Evolutionary conservation across 2,888 invertebrate species (phyloP).

Genomic region (Drosophila rubida): DNA sequence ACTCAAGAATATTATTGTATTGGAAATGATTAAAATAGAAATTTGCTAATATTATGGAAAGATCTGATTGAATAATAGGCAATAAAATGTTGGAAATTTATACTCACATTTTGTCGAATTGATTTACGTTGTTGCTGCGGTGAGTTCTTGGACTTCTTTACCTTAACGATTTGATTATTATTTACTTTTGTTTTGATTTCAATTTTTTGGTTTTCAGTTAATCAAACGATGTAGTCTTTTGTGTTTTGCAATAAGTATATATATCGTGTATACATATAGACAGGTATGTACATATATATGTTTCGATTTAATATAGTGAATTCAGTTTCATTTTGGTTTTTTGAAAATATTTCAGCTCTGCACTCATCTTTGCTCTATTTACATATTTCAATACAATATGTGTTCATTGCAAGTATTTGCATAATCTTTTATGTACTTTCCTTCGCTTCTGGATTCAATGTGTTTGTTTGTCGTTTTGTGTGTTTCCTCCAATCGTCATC

Average conservation of each 20-base stretch:
- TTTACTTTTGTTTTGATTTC: conserved; percentile 5
- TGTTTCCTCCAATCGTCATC: not conserved
- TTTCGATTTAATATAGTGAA: not conserved
- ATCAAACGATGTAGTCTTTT: not conserved
- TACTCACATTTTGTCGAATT: conserved; percentile 42
- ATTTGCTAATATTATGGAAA: not conserved
- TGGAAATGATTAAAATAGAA: not conserved
- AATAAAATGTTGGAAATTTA: not conserved
- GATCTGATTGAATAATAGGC: too few relatives aligned
- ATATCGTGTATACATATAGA: too few relatives aligned
- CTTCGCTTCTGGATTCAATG: too few relatives aligned
- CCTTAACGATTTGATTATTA: conserved; percentile 7
- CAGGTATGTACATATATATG: too few relatives aligned
- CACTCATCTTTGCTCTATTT: not conserved
- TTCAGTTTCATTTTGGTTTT: not conserved
- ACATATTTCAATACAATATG: not conserved
- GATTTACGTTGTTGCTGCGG: conserved; percentile 1
- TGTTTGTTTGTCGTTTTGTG: not conserved
- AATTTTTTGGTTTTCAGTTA: not conserved
- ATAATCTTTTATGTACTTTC: too few relatives aligned
- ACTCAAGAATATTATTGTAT: too few relatives aligned
- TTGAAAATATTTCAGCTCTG: not conserved
- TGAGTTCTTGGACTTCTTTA: conserved; percentile 4
- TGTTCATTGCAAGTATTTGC: not conserved
- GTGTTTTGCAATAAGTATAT: not conserved